phyloP scores from a whole-genome alignment of 1,140 invertebrate genomes.

The Temnothorax nylanderi region DNA sequence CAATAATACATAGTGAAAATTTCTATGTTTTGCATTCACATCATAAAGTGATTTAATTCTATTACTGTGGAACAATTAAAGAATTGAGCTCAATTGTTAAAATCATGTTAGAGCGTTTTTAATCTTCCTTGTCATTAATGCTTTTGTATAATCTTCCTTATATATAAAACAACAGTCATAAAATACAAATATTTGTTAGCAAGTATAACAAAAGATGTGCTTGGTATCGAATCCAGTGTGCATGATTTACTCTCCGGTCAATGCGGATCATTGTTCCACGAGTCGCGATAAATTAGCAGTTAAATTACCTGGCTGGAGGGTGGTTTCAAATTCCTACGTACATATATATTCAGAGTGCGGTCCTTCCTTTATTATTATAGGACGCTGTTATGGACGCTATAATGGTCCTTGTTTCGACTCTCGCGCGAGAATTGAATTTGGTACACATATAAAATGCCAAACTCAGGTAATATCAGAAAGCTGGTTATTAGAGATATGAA shows the following conservation, averaged over 20 bases:
- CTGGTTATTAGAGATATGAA: not conserved
- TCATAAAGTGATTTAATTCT: not conserved
- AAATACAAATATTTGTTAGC: conserved; percentile 1
- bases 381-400: not conserved
- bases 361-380: conserved; percentile 38
- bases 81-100: not conserved
- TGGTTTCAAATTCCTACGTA: conserved; percentile 21
- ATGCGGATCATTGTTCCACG: conserved; percentile 61
- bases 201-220: not conserved
- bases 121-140: not conserved
- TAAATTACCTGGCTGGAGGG: not conserved
- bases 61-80: not conserved
- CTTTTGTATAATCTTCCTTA: not conserved
- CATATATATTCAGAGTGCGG: conserved; percentile 20
- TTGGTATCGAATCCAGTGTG: not conserved
- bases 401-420: conserved; percentile 6
- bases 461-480: conserved; percentile 16
- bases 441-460: conserved; percentile 22
- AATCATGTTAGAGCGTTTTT: not conserved
- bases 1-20: not conserved
- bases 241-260: conserved; percentile 43
- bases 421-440: conserved; percentile 51
- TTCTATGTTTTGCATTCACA: not conserved
- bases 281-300: conserved; percentile 64
- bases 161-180: not conserved